Percentiles rank a stretch among this genome's conserved stretches.
phyloP scores from a whole-genome alignment of 2,888 invertebrate species.

The Polyommatus iphigenia region DNA sequence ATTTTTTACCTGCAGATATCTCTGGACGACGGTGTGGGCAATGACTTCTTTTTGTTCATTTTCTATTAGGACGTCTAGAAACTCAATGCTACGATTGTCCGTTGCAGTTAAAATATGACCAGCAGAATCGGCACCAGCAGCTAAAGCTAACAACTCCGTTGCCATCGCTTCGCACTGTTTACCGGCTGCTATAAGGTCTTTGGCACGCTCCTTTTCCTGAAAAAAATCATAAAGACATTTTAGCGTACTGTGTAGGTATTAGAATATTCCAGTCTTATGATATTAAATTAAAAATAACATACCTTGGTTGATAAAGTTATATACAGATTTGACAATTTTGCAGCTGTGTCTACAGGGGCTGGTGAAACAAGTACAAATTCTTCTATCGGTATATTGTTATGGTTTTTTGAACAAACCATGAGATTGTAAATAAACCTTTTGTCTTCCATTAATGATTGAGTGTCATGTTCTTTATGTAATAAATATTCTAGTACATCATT shows the following conservation, averaged over 20 bases:
- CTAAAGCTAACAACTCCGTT: constrained; percentile 95
- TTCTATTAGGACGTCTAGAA: constrained; percentile 97
- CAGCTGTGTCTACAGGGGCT: constrained; percentile 99
- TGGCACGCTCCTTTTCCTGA: constrained; percentile 97
- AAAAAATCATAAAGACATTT: not conserved
- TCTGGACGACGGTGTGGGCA: constrained; percentile 97
- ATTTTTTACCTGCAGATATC: constrained; percentile 93
- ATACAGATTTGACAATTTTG: constrained; percentile 96
- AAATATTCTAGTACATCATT: constrained; percentile 97
- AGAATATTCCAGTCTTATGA: not conserved
- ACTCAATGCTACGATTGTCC: constrained; percentile 95
- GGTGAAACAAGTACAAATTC: constrained; percentile 99
- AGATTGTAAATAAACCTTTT: constrained; percentile 98
- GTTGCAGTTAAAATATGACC: constrained; percentile 96
- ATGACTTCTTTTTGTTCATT: constrained; percentile 99
- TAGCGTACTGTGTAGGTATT: not conserved
- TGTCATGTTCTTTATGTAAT: constrained; percentile 98
- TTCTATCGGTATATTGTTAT: constrained; percentile 97
- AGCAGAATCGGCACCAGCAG: constrained; percentile 96
- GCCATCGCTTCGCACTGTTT: constrained; percentile 99
- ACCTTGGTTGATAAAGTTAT: constrained; percentile 92
- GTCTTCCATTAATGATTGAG: constrained; percentile 98
- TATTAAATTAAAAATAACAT: constrained; percentile 36
- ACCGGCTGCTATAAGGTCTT: constrained; percentile 96
- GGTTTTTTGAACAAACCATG: constrained; percentile 98